Evolutionary conservation across 2,797 vertebrate genomes (phyloP).

Genomic region (Pseudomugil gertrudae): DNA sequence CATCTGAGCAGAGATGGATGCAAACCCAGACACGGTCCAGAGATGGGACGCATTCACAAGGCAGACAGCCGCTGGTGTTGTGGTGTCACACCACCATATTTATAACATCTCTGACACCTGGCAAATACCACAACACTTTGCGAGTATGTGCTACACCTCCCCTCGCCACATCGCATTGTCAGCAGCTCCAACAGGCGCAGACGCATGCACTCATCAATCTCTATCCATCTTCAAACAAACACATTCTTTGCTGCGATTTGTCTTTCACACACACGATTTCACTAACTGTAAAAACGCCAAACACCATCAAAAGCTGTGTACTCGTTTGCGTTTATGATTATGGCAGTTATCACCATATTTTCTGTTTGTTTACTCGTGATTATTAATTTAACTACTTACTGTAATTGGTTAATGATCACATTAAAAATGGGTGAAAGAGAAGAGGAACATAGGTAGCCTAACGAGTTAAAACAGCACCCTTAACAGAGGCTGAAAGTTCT

Average conservation of each 20-base stretch:
- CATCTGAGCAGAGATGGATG: neutral
- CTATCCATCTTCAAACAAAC: constrained; percentile 22
- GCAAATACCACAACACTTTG: constrained; percentile 79
- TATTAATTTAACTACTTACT: neutral
- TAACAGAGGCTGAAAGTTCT: neutral
- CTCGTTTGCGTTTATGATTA: neutral
- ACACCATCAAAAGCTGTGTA: neutral
- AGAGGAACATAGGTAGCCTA: neutral
- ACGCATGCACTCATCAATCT: constrained; percentile 48
- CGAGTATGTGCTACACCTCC: constrained; percentile 49
- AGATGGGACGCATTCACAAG: constrained; percentile 5
- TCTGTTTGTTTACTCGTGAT: neutral
- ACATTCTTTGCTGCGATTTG: constrained; percentile 26
- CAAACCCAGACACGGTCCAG: constrained; percentile 4
- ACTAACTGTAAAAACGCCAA: neutral
- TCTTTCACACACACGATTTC: constrained; percentile 6
- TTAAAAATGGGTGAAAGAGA: neutral
- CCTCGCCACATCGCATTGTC: constrained; percentile 26
- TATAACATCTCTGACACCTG: constrained; percentile 73
- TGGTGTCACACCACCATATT: constrained; percentile 62
- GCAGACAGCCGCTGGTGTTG: constrained; percentile 40
- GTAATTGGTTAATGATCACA: neutral
- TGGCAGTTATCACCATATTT: neutral
- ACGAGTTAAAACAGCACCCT: neutral
- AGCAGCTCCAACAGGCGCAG: constrained; percentile 25